Evolutionary conservation across 2,888 invertebrate species (phyloP).

Genomic region (Pelosia muscerda): DNA sequence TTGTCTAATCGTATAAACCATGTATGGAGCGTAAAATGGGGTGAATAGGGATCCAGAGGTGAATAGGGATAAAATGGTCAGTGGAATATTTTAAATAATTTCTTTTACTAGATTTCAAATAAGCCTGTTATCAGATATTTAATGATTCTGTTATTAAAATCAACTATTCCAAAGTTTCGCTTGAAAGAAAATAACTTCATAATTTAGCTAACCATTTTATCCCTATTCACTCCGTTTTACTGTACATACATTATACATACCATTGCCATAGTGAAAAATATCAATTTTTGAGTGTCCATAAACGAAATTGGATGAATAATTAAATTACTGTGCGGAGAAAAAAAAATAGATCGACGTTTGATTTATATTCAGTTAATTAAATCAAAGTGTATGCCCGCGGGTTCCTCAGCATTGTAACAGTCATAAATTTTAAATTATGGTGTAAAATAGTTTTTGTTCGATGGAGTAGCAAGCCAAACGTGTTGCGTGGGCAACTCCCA

Average conservation of each 20-base stretch:
- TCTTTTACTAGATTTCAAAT: too few relatives aligned
- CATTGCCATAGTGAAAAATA: background rate
- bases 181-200: too few relatives aligned
- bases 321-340: slow-evolving; percentile 31
- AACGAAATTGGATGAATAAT: slow-evolving; percentile 6
- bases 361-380: slow-evolving; percentile 50
- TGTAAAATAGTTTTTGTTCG: slow-evolving; percentile 34
- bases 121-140: too few relatives aligned
- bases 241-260: background rate
- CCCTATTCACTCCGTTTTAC: too few relatives aligned
- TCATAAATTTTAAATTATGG: slow-evolving; percentile 45
- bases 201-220: too few relatives aligned
- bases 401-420: slow-evolving; percentile 23
- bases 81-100: too few relatives aligned
- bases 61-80: too few relatives aligned
- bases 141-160: too few relatives aligned
- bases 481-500: slow-evolving; percentile 20
- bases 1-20: too few relatives aligned
- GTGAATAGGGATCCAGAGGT: too few relatives aligned
- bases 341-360: slow-evolving; percentile 45
- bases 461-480: slow-evolving; percentile 16
- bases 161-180: too few relatives aligned
- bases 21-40: too few relatives aligned
- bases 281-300: slow-evolving; percentile 3
- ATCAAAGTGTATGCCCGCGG: slow-evolving; percentile 49